Base-by-base conservation (phyloP, 2,888 invertebrate genomes). In the Hemicrepidius hirtus region DNA sequence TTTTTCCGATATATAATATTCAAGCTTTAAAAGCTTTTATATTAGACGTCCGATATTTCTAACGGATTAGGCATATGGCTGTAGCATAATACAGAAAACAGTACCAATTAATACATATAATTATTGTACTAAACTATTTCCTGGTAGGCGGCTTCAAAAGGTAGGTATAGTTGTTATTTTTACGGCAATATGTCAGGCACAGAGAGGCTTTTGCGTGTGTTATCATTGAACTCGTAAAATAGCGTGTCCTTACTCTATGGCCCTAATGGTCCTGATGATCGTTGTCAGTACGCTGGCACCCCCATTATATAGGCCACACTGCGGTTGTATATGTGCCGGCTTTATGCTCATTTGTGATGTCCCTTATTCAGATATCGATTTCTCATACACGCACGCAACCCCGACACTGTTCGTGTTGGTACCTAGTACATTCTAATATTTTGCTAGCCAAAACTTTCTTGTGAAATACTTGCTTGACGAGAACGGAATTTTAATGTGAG, bases 311-410 rank as follows among this genome's bases (percentile, higher is more conserved):
- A 70, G 46, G 64, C 64, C 55, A 70, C 63, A 64, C 50, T 57
- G 64, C 44, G 55, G 69, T 70, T 70, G 62, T 64, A 57, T 70
- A 57, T 70, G 41, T 63, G 28, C 64, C 46, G 55, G 63, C 55
- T 69, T 69, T 55, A 69, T 69, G 69, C 64, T 69, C 69, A 63
- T 69, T 69, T 69, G 53, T 24, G 37, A 53, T 65, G 66, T 55
- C 55, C 57, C 64, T 70, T 63, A 70, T 70, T 70, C 64, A 64
- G 24, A 44, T 64, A 70, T 70, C 57, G 69, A 70, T 70, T 70
- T 70, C 37, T 64, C 62, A 24, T 64, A 57, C 21, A 68, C 57
- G 55, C 69, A 70, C 69, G 69, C 69, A 70, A 70, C 63, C 46
- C 20, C 57, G 37, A 64, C 69, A 63, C 64, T 46, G 37, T 50